Evolutionary conservation across 2,888 invertebrate species (phyloP).

Genomic region (Drosophila quinaria): DNA sequence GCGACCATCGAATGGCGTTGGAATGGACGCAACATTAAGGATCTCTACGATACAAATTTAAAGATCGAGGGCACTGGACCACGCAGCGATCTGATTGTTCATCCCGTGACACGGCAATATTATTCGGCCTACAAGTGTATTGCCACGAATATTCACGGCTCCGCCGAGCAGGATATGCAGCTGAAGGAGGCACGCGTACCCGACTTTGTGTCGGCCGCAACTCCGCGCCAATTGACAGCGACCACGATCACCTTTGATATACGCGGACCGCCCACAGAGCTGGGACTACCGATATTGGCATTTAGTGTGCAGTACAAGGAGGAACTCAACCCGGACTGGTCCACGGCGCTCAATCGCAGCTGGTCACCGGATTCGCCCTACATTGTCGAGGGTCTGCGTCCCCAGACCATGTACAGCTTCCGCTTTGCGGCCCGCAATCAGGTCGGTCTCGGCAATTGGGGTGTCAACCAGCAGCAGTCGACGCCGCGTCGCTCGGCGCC

Average conservation of each 20-base stretch:
- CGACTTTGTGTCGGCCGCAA: slow-evolving; percentile 88
- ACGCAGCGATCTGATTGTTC: slow-evolving; percentile 90
- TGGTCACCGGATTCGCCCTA: slow-evolving; percentile 94
- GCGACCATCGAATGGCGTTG: slow-evolving; percentile 95
- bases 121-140: slow-evolving; percentile 93
- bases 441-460: slow-evolving; percentile 93
- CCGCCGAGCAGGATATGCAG: slow-evolving; percentile 89
- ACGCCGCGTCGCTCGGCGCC: slow-evolving; percentile 93
- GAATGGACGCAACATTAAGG: slow-evolving; percentile 87
- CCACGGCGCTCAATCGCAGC: slow-evolving; percentile 89
- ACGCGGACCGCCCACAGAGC: slow-evolving; percentile 90
- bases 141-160: slow-evolving; percentile 92
- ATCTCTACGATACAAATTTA: slow-evolving; percentile 86
- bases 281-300: slow-evolving; percentile 91
- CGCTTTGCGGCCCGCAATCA: slow-evolving; percentile 94
- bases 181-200: slow-evolving; percentile 92
- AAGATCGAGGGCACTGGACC: slow-evolving; percentile 90
- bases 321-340: slow-evolving; percentile 89
- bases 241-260: slow-evolving; percentile 94
- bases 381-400: slow-evolving; percentile 92
- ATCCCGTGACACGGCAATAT: slow-evolving; percentile 88
- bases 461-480: slow-evolving; percentile 88
- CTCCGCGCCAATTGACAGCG: slow-evolving; percentile 91
- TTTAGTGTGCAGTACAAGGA: slow-evolving; percentile 92
- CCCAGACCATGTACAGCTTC: slow-evolving; percentile 92